These are phyloP conservation scores for Heliconius himera DNA, from an alignment of 1,140 invertebrate species.

Conservation along the genomic window DNA sequence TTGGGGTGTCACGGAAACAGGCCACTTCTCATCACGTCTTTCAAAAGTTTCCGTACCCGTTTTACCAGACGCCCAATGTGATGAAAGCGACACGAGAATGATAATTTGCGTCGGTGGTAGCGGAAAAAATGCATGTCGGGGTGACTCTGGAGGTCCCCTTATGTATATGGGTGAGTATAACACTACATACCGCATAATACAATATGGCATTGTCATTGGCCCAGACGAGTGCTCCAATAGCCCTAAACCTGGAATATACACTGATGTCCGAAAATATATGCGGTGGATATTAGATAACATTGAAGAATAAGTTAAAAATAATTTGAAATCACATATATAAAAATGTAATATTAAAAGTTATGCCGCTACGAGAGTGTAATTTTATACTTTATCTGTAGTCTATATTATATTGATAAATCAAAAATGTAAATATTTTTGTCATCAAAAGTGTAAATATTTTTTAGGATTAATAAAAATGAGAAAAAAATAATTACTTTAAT, in stretches of 20 bases:
- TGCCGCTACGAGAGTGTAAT: too few relatives aligned
- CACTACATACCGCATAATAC: constrained; percentile 23
- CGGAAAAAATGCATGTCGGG: constrained; percentile 40
- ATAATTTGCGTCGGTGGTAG: constrained; percentile 39
- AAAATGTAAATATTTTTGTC: too few relatives aligned
- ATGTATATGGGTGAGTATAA: constrained; percentile 35
- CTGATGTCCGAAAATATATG: constrained; percentile 43
- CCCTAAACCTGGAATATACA: constrained; percentile 38
- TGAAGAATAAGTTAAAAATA: not conserved
- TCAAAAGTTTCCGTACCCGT: constrained; percentile 40
- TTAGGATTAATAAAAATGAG: too few relatives aligned
- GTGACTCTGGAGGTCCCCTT: constrained; percentile 48
- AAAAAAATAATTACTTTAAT: too few relatives aligned
- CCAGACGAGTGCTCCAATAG: constrained; percentile 20
- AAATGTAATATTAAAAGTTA: too few relatives aligned
- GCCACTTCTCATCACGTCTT: constrained; percentile 18
- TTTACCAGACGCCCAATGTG: not conserved
- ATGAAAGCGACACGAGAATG: too few relatives aligned
- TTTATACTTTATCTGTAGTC: too few relatives aligned
- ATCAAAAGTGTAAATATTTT: too few relatives aligned
- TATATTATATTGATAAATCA: too few relatives aligned
- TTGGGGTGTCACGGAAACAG: constrained; percentile 42
- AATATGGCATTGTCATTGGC: constrained; percentile 44
- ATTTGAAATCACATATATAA: too few relatives aligned
- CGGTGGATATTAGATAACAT: constrained; percentile 49